phyloP scores from a whole-genome alignment of 1,140 invertebrate species.

The Papilio polyxenes region DNA sequence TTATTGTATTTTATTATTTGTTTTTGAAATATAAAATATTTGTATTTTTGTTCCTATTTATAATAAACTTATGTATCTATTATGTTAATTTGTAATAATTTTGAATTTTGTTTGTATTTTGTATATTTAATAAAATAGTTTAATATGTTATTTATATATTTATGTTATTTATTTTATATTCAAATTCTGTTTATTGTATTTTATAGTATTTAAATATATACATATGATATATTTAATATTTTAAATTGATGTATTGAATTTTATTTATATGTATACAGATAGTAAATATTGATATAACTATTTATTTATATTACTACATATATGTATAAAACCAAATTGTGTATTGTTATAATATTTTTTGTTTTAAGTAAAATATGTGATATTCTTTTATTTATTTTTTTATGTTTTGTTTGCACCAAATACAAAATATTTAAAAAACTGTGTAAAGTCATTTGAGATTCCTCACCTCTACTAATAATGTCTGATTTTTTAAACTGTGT shows the following conservation, averaged over 20 bases:
- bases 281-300: background rate
- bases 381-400: constrained; percentile 1
- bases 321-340: background rate
- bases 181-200: too few species aligned
- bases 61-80: background rate
- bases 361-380: constrained; percentile 38
- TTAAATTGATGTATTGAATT: background rate
- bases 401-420: constrained; percentile 34
- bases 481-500: too few species aligned
- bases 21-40: constrained; percentile 27
- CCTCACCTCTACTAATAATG: background rate
- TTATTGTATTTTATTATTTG: constrained; percentile 31
- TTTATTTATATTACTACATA: background rate
- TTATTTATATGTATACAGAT: background rate
- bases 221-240: too few species aligned
- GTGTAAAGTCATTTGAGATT: background rate
- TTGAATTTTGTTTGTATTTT: too few species aligned
- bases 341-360: background rate
- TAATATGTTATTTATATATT: too few species aligned
- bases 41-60: background rate
- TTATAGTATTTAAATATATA: too few species aligned
- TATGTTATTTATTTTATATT: too few species aligned
- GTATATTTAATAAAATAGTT: too few species aligned
- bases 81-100: too few species aligned
- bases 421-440: background rate